Evolutionary conservation across 2,888 invertebrate genomes (phyloP).

Genomic region (Drosophila paranaensis): DNA sequence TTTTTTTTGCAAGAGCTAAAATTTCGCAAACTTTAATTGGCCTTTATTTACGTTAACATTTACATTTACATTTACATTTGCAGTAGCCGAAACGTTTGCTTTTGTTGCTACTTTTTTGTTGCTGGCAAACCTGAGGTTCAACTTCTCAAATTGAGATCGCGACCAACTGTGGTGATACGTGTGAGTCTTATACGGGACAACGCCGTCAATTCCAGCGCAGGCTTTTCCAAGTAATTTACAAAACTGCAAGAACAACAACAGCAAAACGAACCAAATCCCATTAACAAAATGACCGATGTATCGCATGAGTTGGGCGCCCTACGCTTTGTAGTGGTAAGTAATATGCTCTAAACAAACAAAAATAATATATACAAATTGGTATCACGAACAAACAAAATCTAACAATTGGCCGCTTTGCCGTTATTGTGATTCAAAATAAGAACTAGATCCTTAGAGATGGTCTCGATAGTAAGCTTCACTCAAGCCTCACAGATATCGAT

Average conservation of each 20-base stretch:
- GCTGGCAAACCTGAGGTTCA: slow-evolving; percentile 21
- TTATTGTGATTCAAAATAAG: not conserved
- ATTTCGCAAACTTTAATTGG: slow-evolving; percentile 56
- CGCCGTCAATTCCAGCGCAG: slow-evolving; percentile 29
- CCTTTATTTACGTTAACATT: slow-evolving; percentile 53
- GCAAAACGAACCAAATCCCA: slow-evolving; percentile 43
- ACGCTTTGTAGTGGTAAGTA: slow-evolving; percentile 84
- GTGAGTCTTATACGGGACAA: slow-evolving; percentile 20
- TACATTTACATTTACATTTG: slow-evolving; percentile 28
- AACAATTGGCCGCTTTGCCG: not conserved
- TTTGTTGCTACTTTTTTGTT: slow-evolving; percentile 13
- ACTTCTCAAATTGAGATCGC: slow-evolving; percentile 32
- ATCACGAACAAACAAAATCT: not conserved
- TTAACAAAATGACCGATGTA: slow-evolving; percentile 83
- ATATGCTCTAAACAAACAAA: not conserved
- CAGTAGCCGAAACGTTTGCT: slow-evolving; percentile 22
- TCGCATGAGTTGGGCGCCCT: slow-evolving; percentile 84
- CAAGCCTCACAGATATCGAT: not conserved
- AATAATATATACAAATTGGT: not conserved
- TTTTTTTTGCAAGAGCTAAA: slow-evolving; percentile 27
- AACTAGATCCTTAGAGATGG: not conserved
- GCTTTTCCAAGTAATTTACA: slow-evolving; percentile 31
- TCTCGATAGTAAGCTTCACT: not conserved
- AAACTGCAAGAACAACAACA: slow-evolving; percentile 51
- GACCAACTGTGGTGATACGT: slow-evolving; percentile 27